Percentiles rank a stretch among this genome's conserved stretches.
Evolutionary conservation across 2,888 invertebrate species (phyloP).

Genomic region (Metellina segmentata): DNA sequence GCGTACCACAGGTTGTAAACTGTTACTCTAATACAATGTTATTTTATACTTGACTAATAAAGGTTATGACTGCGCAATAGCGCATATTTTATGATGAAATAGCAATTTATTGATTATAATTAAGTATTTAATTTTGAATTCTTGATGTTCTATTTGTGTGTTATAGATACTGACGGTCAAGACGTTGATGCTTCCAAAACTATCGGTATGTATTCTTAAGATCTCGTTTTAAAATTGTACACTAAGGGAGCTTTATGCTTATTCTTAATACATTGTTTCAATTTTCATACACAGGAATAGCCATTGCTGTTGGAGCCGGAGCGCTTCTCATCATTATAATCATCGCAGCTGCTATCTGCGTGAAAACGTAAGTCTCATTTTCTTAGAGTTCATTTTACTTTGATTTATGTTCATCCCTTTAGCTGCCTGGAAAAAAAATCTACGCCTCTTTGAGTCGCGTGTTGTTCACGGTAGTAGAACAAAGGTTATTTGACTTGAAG

Average conservation of each 20-base stretch:
- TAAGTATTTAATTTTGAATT: too few species aligned
- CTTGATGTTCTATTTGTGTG: neutral
- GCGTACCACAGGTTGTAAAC: too few species aligned
- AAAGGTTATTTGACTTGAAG: too few species aligned
- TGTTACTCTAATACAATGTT: too few species aligned
- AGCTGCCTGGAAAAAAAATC: too few species aligned
- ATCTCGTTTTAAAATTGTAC: neutral
- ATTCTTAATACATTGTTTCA: neutral
- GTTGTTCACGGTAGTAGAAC: too few species aligned
- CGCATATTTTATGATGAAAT: too few species aligned
- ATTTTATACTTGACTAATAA: too few species aligned
- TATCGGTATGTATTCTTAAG: constrained; percentile 69
- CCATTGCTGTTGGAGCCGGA: constrained; percentile 90
- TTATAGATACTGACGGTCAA: constrained; percentile 75
- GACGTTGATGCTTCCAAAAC: constrained; percentile 78
- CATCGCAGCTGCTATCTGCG: constrained; percentile 89
- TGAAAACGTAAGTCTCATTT: constrained; percentile 87
- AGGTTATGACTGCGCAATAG: too few species aligned
- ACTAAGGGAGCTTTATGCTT: neutral
- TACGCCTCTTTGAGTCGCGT: too few species aligned
- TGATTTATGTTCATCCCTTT: neutral
- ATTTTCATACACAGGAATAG: constrained; percentile 73
- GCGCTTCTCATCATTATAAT: constrained; percentile 90
- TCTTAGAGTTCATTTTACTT: neutral
- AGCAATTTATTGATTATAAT: too few species aligned